Conservation (phyloP, 2,113 vertebrate genomes). For the Potamarius usumacintae region DNA sequence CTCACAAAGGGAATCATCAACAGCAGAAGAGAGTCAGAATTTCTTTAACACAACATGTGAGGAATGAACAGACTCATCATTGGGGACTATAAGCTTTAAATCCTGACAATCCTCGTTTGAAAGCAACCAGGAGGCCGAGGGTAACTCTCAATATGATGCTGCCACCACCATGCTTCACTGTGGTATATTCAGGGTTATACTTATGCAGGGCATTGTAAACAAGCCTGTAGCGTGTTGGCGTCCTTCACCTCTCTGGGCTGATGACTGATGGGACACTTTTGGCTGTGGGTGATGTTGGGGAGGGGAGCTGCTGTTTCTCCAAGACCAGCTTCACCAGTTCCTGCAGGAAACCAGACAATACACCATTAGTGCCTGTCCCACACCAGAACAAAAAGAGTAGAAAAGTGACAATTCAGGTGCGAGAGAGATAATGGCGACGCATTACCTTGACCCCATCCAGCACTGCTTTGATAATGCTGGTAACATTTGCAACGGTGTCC, state of each 20-base stretch:
- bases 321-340: slow-evolving; percentile 86
- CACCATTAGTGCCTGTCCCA: not conserved
- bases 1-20: not conserved
- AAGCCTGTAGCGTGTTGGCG: not conserved
- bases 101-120: not conserved
- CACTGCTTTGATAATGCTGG: slow-evolving; percentile 84
- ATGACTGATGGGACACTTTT: slow-evolving; percentile 75
- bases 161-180: not conserved
- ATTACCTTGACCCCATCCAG: slow-evolving; percentile 89
- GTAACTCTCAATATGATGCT: not conserved
- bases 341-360: slow-evolving; percentile 62
- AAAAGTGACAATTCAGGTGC: too few relatives aligned
- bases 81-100: not conserved
- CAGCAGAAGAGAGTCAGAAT: not conserved
- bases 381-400: too few relatives aligned
- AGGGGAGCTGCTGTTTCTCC: slow-evolving; percentile 83
- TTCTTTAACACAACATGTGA: not conserved
- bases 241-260: slow-evolving; percentile 75
- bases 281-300: slow-evolving; percentile 79
- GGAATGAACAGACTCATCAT: too few relatives aligned
- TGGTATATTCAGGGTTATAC: not conserved
- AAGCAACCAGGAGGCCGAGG: too few relatives aligned
- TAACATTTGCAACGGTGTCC: slow-evolving; percentile 80
- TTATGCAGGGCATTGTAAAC: not conserved
- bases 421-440: not conserved